phyloP scores from a whole-genome alignment of 1,140 invertebrate species.

The Brachionus koreanus region DNA sequence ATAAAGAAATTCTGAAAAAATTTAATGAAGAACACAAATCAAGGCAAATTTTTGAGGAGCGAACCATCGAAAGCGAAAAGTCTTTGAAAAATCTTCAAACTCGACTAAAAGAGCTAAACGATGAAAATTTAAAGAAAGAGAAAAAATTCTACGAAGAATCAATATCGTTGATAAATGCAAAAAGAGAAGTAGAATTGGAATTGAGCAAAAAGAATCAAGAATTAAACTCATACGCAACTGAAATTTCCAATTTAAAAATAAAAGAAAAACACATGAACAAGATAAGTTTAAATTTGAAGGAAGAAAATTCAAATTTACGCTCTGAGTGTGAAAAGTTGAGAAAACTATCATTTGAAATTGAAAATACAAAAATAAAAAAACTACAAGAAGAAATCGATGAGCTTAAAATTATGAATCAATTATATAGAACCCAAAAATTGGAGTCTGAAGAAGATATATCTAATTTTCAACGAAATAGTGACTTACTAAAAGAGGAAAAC shows the following conservation, averaged over 20 bases:
- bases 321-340: constrained; percentile 42
- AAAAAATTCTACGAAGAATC: constrained; percentile 11
- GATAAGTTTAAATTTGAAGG: constrained; percentile 52
- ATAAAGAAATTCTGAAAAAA: constrained; percentile 48
- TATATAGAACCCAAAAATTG: constrained; percentile 26
- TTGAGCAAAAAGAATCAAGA: constrained; percentile 65
- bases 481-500: constrained; percentile 63
- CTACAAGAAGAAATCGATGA: constrained; percentile 60
- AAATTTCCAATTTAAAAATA: constrained; percentile 65
- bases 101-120: constrained; percentile 4
- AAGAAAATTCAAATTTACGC: constrained; percentile 54
- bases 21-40: constrained; percentile 28
- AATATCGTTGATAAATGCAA: neutral
- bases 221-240: constrained; percentile 63
- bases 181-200: constrained; percentile 48
- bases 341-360: constrained; percentile 28
- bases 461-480: constrained; percentile 69
- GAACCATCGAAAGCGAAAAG: neutral
- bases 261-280: constrained; percentile 68
- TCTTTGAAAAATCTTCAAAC: neutral
- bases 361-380: constrained; percentile 51
- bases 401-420: constrained; percentile 49
- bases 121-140: neutral
- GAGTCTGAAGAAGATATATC: constrained; percentile 49
- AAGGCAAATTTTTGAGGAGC: constrained; percentile 4